Evolutionary conservation across 1,140 invertebrate species (phyloP).

Genomic region (Agrypnia vestita): DNA sequence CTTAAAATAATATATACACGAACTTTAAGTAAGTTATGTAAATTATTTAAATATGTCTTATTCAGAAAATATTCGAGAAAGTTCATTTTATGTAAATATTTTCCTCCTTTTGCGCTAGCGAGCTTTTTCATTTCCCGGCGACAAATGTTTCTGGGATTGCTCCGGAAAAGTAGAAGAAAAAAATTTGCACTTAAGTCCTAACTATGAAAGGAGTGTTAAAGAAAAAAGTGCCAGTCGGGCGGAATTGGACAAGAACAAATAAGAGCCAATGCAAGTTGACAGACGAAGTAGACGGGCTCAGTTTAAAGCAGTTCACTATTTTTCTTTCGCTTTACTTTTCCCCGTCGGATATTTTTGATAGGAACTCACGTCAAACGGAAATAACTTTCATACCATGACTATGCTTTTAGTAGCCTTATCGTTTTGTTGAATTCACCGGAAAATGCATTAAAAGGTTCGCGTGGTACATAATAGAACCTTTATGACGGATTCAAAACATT

Average conservation of each 20-base stretch:
- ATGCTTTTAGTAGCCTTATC: slow-evolving; percentile 39
- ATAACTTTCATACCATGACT: slow-evolving; percentile 29
- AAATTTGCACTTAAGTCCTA: slow-evolving; percentile 43
- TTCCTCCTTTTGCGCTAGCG: not conserved
- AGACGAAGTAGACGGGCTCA: slow-evolving; percentile 48
- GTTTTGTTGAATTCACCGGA: slow-evolving; percentile 45
- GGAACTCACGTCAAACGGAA: slow-evolving; percentile 40
- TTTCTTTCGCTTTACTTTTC: slow-evolving; percentile 26
- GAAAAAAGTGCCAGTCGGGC: slow-evolving; percentile 45
- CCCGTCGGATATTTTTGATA: slow-evolving; percentile 41
- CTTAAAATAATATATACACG: too few species aligned
- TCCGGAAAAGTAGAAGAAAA: not conserved
- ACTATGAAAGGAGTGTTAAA: slow-evolving; percentile 42
- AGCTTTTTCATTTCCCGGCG: slow-evolving; percentile 32
- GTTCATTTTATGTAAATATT: slow-evolving; percentile 21
- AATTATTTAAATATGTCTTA: too few species aligned
- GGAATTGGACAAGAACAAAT: slow-evolving; percentile 58
- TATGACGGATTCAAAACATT: slow-evolving; percentile 19
- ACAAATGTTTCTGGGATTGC: slow-evolving; percentile 16
- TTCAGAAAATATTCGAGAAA: not conserved
- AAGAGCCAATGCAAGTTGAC: slow-evolving; percentile 55
- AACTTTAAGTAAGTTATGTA: too few species aligned
- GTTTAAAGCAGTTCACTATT: slow-evolving; percentile 32
- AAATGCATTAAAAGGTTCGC: slow-evolving; percentile 42
- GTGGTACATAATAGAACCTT: slow-evolving; percentile 27